phyloP scores from a whole-genome alignment of 2,797 vertebrate species.

The Eurystomus glaucurus region DNA sequence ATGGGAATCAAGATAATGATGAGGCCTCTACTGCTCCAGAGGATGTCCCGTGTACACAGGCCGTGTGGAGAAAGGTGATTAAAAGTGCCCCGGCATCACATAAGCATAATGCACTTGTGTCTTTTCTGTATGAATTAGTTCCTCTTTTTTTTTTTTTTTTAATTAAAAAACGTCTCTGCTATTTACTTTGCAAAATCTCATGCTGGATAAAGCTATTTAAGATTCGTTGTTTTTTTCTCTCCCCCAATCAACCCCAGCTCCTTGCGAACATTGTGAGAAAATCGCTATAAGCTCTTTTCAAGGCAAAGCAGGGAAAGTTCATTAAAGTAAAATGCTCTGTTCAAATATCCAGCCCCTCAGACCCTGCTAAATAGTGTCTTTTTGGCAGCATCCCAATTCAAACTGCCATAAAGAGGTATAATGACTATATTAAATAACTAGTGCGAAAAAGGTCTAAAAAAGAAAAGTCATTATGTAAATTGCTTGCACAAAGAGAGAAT shows the following conservation, averaged over 20 bases:
- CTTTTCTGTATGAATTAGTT: not conserved
- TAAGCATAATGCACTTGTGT: not conserved
- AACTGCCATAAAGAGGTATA: not conserved
- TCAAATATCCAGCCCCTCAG: not conserved
- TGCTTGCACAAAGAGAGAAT: not conserved
- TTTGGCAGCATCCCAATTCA: conserved; percentile 25
- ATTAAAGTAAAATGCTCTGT: conserved; percentile 31
- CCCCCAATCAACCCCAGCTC: not conserved
- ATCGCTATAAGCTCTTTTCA: conserved; percentile 5
- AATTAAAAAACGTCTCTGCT: not conserved
- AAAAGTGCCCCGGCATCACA: not conserved
- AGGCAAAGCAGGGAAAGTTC: not conserved
- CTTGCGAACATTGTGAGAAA: not conserved
- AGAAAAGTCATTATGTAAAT: not conserved
- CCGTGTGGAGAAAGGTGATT: too few relatives aligned
- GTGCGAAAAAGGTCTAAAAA: not conserved
- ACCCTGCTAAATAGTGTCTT: conserved; percentile 12
- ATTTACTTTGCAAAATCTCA: conserved; percentile 32
- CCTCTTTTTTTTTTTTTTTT: not conserved
- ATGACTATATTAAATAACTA: conserved; percentile 42
- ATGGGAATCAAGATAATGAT: too few relatives aligned
- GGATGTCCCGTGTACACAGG: too few relatives aligned
- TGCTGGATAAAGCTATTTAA: conserved; percentile 7
- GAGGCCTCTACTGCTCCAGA: too few relatives aligned
- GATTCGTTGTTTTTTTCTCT: not conserved